A percentile compares a stretch with the other conserved stretches of the same genome.
Evolutionary conservation across 2,888 invertebrate species (phyloP).

Genomic region (Chalcis sispes): DNA sequence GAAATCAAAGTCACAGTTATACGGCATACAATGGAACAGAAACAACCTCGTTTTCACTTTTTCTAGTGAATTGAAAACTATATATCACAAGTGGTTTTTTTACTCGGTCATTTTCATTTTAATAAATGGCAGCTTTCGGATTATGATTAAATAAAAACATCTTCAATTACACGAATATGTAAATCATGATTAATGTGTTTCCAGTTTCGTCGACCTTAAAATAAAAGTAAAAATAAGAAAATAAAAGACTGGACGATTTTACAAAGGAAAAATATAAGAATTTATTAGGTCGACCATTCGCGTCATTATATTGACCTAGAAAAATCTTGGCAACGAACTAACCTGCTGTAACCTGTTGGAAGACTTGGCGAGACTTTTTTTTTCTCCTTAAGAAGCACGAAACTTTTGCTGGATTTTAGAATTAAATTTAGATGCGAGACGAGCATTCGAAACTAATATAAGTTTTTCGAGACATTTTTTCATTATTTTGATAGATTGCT

Average conservation of each 20-base stretch:
- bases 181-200: constrained; percentile 1
- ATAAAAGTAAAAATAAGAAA: not conserved
- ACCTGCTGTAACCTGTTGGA: too few species aligned
- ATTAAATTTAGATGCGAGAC: too few species aligned
- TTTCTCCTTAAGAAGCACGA: too few species aligned
- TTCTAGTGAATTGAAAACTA: constrained; percentile 10
- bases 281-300: constrained; percentile 6
- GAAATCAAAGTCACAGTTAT: too few species aligned
- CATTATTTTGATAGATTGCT: too few species aligned
- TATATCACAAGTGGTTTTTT: constrained; percentile 1
- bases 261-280: not conserved
- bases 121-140: not conserved
- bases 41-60: constrained; percentile 22
- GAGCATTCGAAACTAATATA: too few species aligned
- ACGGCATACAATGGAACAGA: too few species aligned
- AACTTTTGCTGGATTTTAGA: too few species aligned
- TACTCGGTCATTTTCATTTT: not conserved
- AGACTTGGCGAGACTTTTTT: too few species aligned
- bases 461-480: too few species aligned
- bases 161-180: not conserved
- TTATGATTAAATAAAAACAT: not conserved
- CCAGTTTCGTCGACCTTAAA: not conserved
- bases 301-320: constrained; percentile 12
- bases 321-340: too few species aligned
- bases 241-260: not conserved